Evolutionary conservation across 1,140 invertebrate species (phyloP).

Genomic region (Rhyacophila brunnea): DNA sequence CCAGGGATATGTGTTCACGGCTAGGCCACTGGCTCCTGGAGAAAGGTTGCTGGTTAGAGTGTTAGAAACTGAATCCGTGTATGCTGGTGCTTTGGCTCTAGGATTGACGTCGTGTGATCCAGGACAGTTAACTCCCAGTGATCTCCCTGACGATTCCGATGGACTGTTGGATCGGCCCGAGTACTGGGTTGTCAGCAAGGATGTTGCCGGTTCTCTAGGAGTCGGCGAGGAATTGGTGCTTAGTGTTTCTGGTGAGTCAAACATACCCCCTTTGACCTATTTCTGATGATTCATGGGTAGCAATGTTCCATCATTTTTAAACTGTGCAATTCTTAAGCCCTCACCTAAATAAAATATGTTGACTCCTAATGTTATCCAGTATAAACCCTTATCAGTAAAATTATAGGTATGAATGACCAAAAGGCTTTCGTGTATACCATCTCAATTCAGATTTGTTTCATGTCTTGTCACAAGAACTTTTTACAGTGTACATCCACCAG

Average conservation of each 20-base stretch:
- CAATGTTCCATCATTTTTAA: too few relatives aligned
- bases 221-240: constrained; percentile 91
- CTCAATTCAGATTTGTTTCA: too few relatives aligned
- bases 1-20: constrained; percentile 92
- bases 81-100: constrained; percentile 84
- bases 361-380: too few relatives aligned
- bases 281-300: too few relatives aligned
- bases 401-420: too few relatives aligned
- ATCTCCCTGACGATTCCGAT: constrained; percentile 92
- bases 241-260: constrained; percentile 61
- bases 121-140: constrained; percentile 63
- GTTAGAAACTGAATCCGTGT: constrained; percentile 79
- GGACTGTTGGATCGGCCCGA: constrained; percentile 89
- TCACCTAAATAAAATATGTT: too few relatives aligned
- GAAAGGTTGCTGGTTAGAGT: constrained; percentile 88
- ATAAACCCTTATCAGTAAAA: too few relatives aligned
- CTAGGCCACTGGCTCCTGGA: constrained; percentile 76
- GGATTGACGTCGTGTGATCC: constrained; percentile 95
- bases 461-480: too few relatives aligned
- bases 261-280: too few relatives aligned
- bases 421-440: too few relatives aligned
- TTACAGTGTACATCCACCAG: too few relatives aligned
- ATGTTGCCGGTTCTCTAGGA: constrained; percentile 80
- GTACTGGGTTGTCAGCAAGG: constrained; percentile 95
- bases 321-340: too few relatives aligned